Conservation (phyloP, 2,888 invertebrate genomes). For the Synergus itoensis region DNA sequence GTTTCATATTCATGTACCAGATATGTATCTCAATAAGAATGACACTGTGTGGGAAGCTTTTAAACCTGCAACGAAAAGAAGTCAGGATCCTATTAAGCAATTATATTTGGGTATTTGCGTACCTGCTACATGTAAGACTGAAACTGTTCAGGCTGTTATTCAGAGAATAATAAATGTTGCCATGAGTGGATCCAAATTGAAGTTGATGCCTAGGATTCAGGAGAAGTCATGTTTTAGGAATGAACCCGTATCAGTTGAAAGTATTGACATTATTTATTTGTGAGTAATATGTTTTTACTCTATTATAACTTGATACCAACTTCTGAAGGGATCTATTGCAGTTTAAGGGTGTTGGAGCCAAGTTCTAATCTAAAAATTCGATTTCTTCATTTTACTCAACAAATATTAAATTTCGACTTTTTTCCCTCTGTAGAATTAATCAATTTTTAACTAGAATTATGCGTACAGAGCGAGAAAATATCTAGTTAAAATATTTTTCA, state of each 20-base stretch:
- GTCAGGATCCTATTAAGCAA: constrained; percentile 65
- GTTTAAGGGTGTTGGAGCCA: too few species aligned
- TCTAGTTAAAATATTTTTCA: too few species aligned
- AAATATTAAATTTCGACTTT: too few species aligned
- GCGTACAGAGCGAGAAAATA: too few species aligned
- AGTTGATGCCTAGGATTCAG: constrained; percentile 58
- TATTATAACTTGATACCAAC: too few species aligned
- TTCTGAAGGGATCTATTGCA: too few species aligned
- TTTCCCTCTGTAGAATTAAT: too few species aligned
- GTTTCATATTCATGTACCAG: constrained; percentile 62
- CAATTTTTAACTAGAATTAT: too few species aligned
- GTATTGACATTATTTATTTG: constrained; percentile 65
- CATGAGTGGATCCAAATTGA: constrained; percentile 61
- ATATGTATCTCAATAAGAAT: constrained; percentile 52
- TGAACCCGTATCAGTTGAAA: constrained; percentile 56
- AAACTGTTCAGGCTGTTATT: constrained; percentile 68
- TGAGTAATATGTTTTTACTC: constrained; percentile 55
- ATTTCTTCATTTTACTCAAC: too few species aligned
- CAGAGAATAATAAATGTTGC: constrained; percentile 63
- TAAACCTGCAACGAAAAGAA: constrained; percentile 56
- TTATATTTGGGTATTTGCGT: constrained; percentile 81
- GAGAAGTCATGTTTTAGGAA: constrained; percentile 63
- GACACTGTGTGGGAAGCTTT: constrained; percentile 65
- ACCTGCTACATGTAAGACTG: constrained; percentile 78
- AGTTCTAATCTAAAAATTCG: too few species aligned